Base-by-base conservation (phyloP, 2,888 invertebrate genomes). In the Heteromyza rotundicornis region DNA sequence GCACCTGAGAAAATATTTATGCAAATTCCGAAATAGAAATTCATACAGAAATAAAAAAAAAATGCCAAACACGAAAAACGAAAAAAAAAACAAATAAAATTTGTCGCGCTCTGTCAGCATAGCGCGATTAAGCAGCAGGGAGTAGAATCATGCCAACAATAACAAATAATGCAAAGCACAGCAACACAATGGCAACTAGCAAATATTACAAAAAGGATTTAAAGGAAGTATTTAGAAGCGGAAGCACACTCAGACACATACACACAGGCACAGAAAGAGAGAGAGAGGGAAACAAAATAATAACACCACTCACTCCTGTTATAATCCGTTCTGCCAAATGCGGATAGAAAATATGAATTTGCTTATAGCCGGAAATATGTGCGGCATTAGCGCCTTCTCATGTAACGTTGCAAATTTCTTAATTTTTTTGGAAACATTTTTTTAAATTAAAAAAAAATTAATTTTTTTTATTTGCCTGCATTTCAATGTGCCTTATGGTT, bases 1-100 rank as follows among this genome's bases (percentile, higher is more conserved):
- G 22, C 54, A 32, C 59, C 52, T 47, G 47, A 27, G 32, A 50
- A 49, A 35, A 51, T 51, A 51, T 51, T 51, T 51, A 51, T 23
- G 51, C 23, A 51, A 23, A 51, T 24, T 23, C 14, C 51, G 2
- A 20, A 22, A 51, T 51, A 51, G 23, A 40, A 40, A 49, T 49
- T 49, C 49, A 24, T 22, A n/a, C 16, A 40, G 40, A 40, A 40
- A n/a, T 40, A 49, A 20, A 49, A 19, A 49, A 7, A 12, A 16
- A 49, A 49, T 20, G 17, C 12, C n/a, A 49, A 49, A 16, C n/a
- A 49, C n/a, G 20, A 19, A 49, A 49, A 49, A 17, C 2, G 1
- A 20, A 47, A 47, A 47, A 2, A 32, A 32, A 16, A 32, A 14
- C 16, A 16, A 53, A 24, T 14, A 40, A 17, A 47, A 47, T 47